Conservation (phyloP, 2,888 invertebrate species). For the Acleris holmiana region DNA sequence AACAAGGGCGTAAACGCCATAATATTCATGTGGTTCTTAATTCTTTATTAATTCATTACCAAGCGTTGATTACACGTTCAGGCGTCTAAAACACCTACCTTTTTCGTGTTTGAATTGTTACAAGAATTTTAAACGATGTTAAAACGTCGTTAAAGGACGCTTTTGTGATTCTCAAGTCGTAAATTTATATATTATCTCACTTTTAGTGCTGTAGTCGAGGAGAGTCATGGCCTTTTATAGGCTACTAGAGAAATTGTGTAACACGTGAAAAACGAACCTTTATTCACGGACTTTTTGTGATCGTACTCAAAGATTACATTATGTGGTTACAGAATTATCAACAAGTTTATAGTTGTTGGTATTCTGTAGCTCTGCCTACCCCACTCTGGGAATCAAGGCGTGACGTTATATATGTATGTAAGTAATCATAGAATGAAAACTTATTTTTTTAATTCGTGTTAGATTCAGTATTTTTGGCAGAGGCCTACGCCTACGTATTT, state of each 20-base stretch:
- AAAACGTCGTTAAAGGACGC: slow-evolving; percentile 6
- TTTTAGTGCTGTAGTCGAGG: slow-evolving; percentile 17
- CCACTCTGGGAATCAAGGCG: too few species aligned
- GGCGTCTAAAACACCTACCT: slow-evolving; percentile 11
- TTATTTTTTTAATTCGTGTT: too few species aligned
- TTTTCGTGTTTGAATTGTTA: slow-evolving; percentile 18
- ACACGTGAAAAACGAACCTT: not conserved
- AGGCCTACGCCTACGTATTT: too few species aligned
- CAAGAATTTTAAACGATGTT: slow-evolving; percentile 7
- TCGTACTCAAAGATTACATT: too few species aligned
- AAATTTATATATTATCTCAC: slow-evolving; percentile 14
- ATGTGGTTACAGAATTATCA: too few species aligned
- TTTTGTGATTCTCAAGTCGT: slow-evolving; percentile 11
- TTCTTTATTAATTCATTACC: not conserved
- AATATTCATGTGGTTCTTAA: not conserved
- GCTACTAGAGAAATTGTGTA: not conserved
- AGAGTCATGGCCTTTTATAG: slow-evolving; percentile 12
- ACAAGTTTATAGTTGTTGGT: too few species aligned
- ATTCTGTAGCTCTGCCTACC: too few species aligned
- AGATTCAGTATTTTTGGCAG: too few species aligned
- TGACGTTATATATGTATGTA: too few species aligned
- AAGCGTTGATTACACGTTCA: slow-evolving; percentile 10
- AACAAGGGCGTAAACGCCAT: too few species aligned
- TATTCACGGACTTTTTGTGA: not conserved
- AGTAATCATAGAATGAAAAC: too few species aligned